phyloP scores from a whole-genome alignment of 2,113 vertebrate species.

The Podilymbus podiceps region DNA sequence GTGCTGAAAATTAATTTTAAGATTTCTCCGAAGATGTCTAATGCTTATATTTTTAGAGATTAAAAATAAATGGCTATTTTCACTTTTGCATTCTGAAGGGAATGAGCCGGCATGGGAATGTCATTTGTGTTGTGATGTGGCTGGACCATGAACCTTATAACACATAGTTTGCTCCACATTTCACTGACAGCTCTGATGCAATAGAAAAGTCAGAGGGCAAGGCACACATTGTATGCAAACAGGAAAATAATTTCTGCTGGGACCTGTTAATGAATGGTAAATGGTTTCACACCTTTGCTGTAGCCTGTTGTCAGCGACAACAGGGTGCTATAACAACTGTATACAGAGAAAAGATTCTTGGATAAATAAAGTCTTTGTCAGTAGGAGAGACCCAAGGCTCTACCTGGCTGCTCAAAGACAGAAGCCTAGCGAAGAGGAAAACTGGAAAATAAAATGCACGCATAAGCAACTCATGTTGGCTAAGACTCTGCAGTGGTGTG shows the following conservation, averaged over 20 bases:
- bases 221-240: conserved; percentile 24
- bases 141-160: conserved; percentile 8
- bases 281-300: neutral
- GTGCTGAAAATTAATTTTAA: neutral
- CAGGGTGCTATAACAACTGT: neutral
- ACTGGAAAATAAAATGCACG: neutral
- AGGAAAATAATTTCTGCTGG: conserved; percentile 24
- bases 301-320: neutral
- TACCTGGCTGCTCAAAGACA: neutral
- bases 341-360: neutral
- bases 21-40: neutral
- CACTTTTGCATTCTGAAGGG: neutral
- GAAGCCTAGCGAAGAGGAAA: neutral
- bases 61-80: neutral
- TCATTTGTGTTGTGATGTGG: neutral
- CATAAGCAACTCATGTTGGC: neutral
- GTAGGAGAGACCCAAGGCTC: neutral
- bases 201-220: conserved; percentile 33
- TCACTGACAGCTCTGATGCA: conserved; percentile 18
- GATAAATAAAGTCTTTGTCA: neutral
- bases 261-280: neutral
- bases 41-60: neutral
- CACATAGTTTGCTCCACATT: neutral
- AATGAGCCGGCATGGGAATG: neutral
- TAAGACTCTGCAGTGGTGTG: neutral